A percentile compares a stretch with the other conserved stretches of the same genome.
These are phyloP conservation scores for Drosophila nasuta DNA, from an alignment of 1,140 invertebrate genomes.

Conservation along the genomic window DNA sequence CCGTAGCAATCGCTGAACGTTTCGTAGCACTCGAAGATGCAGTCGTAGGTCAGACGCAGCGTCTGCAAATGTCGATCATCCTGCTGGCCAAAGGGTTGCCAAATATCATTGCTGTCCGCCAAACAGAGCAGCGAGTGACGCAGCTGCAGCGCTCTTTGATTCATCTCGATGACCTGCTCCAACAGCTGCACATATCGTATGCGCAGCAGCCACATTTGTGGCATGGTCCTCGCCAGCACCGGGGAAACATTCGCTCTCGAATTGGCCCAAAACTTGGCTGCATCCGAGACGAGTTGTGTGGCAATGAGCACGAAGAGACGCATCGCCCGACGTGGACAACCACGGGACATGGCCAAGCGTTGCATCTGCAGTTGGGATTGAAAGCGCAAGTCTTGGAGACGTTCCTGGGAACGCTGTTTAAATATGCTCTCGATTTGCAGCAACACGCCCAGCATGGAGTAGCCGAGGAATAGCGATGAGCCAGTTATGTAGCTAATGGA, in stretches of 20 bases:
- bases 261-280: slow-evolving; percentile 38
- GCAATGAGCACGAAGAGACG: slow-evolving; percentile 41
- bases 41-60: slow-evolving; percentile 60
- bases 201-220: slow-evolving; percentile 55
- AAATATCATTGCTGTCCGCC: slow-evolving; percentile 57
- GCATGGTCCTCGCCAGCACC: slow-evolving; percentile 42
- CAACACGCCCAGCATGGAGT: slow-evolving; percentile 38
- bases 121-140: slow-evolving; percentile 40
- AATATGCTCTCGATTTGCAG: slow-evolving; percentile 53
- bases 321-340: slow-evolving; percentile 5
- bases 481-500: slow-evolving; percentile 40
- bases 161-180: slow-evolving; percentile 61
- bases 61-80: slow-evolving; percentile 62
- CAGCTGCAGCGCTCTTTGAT: slow-evolving; percentile 51
- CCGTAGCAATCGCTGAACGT: slow-evolving; percentile 69
- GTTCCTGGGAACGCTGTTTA: slow-evolving; percentile 30
- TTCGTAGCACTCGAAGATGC: slow-evolving; percentile 70
- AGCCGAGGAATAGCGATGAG: slow-evolving; percentile 36
- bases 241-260: slow-evolving; percentile 22
- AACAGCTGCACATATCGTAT: slow-evolving; percentile 64
- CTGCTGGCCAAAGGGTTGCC: slow-evolving; percentile 64
- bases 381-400: slow-evolving; percentile 44
- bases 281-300: slow-evolving; percentile 37
- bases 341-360: slow-evolving; percentile 54
- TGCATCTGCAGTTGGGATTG: slow-evolving; percentile 60